Evolutionary conservation across 2,888 invertebrate genomes (phyloP), one percentile per base, ranked within the genome.

Genomic region (Acrocyrtus sp.): DNA sequence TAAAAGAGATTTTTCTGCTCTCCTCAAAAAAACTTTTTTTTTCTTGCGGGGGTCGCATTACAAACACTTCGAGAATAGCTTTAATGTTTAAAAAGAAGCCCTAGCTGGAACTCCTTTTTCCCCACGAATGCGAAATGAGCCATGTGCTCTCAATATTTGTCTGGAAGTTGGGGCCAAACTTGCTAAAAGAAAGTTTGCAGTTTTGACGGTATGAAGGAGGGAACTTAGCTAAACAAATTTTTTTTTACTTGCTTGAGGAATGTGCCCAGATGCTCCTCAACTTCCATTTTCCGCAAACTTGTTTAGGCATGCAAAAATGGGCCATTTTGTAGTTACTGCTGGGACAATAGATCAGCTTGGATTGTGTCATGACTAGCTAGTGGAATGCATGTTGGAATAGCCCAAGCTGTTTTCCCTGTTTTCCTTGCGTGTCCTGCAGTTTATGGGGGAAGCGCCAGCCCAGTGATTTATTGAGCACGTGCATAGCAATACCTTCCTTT

Each of bases 391-490:
- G n/a, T n/a, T n/a, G n/a, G n/a, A n/a, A n/a, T n/a, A n/a, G n/a
- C n/a, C n/a, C 34, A 34, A 34, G 34, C 12, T 12, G 12, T 34
- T 34, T n/a, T n/a, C n/a, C 6, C 34, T 34, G 12, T 12, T 12
- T 34, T 34, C 34, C 12, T 34, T 34, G 34, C 34, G 34, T 34
- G 34, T 34, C 34, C 6, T 34, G 34, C 12, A 34, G 19, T 6
- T 4, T 15, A 5, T 21, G n/a, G 15, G 50, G 10, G 22, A 50
- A 50, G 21, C n/a, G n/a, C n/a, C n/a, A 50, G 21, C 22, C 8
- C 50, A 19, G 50, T 50, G 50, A 50, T 50, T 50, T 50, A 50
- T 50, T 50, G 50, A 50, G 5, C 50, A 50, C 50, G 15, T 34
- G 34, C 34, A 34, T 34, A 8, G 34, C 34, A 34, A 34, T 8